These are phyloP conservation scores for Drosophila willistoni DNA, from an alignment of 1,140 invertebrate genomes.

Conservation along the genomic window DNA sequence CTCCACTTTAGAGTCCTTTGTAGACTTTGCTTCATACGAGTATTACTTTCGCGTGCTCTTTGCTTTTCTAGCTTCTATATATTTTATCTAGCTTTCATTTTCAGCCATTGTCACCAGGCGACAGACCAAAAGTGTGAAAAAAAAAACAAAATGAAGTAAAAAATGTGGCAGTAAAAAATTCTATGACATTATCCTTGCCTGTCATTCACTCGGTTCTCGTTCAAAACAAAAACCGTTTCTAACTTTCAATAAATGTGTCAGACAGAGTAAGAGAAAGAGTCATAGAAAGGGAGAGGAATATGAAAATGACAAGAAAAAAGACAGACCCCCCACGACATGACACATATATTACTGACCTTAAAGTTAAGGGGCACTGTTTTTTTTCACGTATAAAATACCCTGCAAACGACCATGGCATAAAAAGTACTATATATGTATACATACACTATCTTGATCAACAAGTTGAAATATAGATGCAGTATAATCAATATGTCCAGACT, in stretches of 20 bases:
- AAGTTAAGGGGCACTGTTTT: neutral
- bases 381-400: neutral
- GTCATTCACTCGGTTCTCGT: conserved; percentile 32
- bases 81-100: conserved; percentile 63
- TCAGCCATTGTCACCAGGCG: conserved; percentile 56
- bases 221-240: conserved; percentile 27
- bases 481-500: too few relatives aligned
- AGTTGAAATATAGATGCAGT: neutral
- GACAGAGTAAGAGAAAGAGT: conserved; percentile 47
- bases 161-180: conserved; percentile 34
- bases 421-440: neutral
- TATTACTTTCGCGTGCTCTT: neutral
- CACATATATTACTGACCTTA: conserved; percentile 2
- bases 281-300: conserved; percentile 30
- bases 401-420: neutral
- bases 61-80: conserved; percentile 20
- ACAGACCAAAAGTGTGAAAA: neutral
- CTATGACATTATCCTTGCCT: conserved; percentile 48
- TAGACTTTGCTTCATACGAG: conserved; percentile 24
- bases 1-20: conserved; percentile 44
- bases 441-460: conserved; percentile 1
- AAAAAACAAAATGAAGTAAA: neutral
- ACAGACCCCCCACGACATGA: neutral
- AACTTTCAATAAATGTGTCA: conserved; percentile 42
- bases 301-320: neutral